phyloP scores from a whole-genome alignment of 2,113 vertebrate genomes.

The Struthio camelus region DNA sequence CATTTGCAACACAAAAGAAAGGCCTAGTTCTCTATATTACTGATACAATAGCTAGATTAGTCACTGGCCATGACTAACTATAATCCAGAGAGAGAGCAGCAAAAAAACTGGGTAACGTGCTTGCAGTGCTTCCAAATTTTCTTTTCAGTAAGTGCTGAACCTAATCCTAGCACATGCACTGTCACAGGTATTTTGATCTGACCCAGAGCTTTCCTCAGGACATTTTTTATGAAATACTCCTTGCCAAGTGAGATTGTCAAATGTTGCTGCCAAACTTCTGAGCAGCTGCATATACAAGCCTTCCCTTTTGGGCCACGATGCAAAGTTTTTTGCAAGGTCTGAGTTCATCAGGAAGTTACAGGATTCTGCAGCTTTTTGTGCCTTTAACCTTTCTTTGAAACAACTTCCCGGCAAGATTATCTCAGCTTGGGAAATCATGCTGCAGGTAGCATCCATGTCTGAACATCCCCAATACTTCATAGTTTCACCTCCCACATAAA shows the following conservation, averaged over 20 bases:
- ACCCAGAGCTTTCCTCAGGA: neutral
- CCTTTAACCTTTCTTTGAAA: neutral
- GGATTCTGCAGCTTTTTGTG: neutral
- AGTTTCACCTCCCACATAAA: neutral
- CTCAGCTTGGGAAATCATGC: neutral
- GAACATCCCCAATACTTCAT: neutral
- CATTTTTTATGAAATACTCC: neutral
- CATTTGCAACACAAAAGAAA: neutral
- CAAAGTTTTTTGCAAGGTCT: neutral
- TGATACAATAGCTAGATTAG: neutral
- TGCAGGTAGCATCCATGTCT: neutral
- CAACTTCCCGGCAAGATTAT: neutral
- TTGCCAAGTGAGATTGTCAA: neutral
- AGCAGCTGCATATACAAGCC: neutral
- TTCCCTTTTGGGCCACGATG: neutral
- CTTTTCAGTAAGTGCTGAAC: neutral
- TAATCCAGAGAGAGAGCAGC: neutral
- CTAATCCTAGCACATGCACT: neutral
- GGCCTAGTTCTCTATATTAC: fast-evolving
- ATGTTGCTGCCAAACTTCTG: fast-evolving
- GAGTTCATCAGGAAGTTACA: neutral
- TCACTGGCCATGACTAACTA: neutral
- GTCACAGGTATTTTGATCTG: neutral
- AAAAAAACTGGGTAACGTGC: neutral
- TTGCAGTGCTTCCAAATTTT: fast-evolving